These are phyloP conservation scores for Dinothrombium tinctorium DNA, from an alignment of 1,140 invertebrate genomes.

Conservation along the genomic window DNA sequence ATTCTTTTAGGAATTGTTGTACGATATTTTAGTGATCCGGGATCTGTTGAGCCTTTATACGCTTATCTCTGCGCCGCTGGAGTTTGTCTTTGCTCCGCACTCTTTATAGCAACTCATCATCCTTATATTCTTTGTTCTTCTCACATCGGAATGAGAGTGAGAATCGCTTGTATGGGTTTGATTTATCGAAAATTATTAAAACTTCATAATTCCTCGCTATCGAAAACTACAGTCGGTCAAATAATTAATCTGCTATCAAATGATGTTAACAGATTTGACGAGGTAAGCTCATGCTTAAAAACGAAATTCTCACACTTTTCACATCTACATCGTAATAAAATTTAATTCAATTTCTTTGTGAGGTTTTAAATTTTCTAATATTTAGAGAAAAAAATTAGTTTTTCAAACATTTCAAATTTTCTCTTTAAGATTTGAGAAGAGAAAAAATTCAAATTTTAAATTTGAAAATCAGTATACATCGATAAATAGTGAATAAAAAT, in stretches of 20 bases:
- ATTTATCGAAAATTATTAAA: conserved; percentile 23
- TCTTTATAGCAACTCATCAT: conserved; percentile 45
- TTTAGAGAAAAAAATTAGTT: too few relatives aligned
- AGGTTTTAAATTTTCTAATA: too few relatives aligned
- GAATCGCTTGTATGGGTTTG: conserved; percentile 27
- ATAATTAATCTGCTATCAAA: conserved; percentile 79
- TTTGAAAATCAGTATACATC: not conserved
- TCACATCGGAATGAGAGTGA: not conserved
- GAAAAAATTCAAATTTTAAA: not conserved
- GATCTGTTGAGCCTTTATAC: too few relatives aligned
- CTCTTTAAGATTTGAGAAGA: too few relatives aligned
- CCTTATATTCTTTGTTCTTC: conserved; percentile 2
- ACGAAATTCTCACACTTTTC: too few relatives aligned
- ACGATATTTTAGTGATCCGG: too few relatives aligned
- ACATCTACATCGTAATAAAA: not conserved
- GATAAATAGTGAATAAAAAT: conserved; percentile 16
- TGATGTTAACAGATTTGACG: conserved; percentile 26
- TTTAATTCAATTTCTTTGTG: not conserved
- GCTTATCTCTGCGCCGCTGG: conserved; percentile 1
- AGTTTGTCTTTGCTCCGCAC: conserved; percentile 19
- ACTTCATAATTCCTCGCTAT: conserved; percentile 34
- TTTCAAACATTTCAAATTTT: not conserved
- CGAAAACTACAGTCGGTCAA: conserved; percentile 54
- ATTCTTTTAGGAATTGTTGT: too few relatives aligned
- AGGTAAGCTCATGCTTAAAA: conserved; percentile 1